Base-by-base conservation (phyloP, 1,140 invertebrate genomes). In the Drosophila lowei region DNA sequence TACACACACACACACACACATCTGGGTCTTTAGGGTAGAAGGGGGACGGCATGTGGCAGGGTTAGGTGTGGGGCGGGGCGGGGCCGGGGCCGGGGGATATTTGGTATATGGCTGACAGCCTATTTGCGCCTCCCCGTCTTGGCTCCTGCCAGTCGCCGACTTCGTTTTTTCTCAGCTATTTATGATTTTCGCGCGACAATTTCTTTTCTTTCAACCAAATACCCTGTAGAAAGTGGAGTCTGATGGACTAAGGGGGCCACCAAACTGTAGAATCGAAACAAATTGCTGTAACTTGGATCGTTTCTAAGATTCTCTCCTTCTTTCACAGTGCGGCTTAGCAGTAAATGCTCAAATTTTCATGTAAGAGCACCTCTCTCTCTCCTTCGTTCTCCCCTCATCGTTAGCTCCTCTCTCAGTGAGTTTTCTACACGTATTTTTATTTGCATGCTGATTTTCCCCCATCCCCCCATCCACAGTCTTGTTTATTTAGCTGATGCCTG, bases 361-460 rank as follows among this genome's bases (percentile, higher is more conserved):
- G 2, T 13, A 18, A 18, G 18, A 1, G 18, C 30, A 34, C 30
- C 9, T 3, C 28, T 30, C 1, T 30, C 28, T 30, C 30, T 34
- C 30, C 9, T 1, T 9, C 1, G 18, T 18, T 18, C 18, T 18
- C 18, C 2, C 30, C 9, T 3, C 9, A 9, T n/a, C 9, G 30
- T 11, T 34, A 11, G 9, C 30, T 41, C 34, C 34, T 38, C 13
- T 1, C 2, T 5, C 1, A 34, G 25, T 50, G 42, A n/a, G 23
- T 30, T 25, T 38, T 16, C 8, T 11, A 57, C 52, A 67, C 44
- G 64, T 62, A 61, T 75, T 61, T 88, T 88, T 88, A 88, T 88
- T 79, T 88, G 79, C 72, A 77, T 88, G 78, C 83, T 80, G 83
- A 88, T 83, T 83, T 83, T 79, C 72, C 72, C 75, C 78, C 18